Evolutionary conservation across 2,888 invertebrate species (phyloP), one percentile per base, ranked within the genome.

Genomic region (Trissoscelio sp.): DNA sequence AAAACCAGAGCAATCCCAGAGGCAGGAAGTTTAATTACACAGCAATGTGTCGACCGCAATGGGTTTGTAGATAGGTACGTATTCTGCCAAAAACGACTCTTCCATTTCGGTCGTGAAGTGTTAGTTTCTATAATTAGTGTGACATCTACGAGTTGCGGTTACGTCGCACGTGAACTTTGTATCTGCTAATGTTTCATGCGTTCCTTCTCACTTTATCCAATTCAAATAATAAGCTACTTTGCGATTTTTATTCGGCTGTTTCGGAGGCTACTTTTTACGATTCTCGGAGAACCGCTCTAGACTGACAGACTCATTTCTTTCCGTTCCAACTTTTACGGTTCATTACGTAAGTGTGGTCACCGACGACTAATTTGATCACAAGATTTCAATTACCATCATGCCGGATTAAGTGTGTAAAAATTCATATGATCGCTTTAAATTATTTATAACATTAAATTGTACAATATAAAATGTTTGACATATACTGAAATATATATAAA

Each of bases 1-100:
- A 74, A 80, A 83, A 73, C 79, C 79, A 80, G 82, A 80, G 79
- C 80, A 80, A 82, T 82, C 84, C 81, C 84, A 78, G 82, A 80
- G 84, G 79, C 84, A 80, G 85, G 83, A 88, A 89, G 88, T 89
- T 89, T 88, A 89, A 88, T 89, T 89, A 89, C 87, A 85, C 81
- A 84, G 83, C 85, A 85, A 84, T 85, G 85, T 85, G 87, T 86
- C 85, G 85, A 83, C 83, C 79, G 81, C 83, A 82, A 81, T 79
- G 84, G 85, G 81, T 86, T 84, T 86, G 84, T 83, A 79, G 73
- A 81, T 73, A 73, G 75, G 81, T 79, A 84, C 79, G 80, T 75
- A 77, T 82, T 79, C 79, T 75, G 79, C 82, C 82, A 82, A 82
- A 82, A 82, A 82, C 79, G 79, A 75, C 75, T 81, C 79, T 79